Conservation (phyloP, 2,888 invertebrate species). For the Brassicogethes aeneus region DNA sequence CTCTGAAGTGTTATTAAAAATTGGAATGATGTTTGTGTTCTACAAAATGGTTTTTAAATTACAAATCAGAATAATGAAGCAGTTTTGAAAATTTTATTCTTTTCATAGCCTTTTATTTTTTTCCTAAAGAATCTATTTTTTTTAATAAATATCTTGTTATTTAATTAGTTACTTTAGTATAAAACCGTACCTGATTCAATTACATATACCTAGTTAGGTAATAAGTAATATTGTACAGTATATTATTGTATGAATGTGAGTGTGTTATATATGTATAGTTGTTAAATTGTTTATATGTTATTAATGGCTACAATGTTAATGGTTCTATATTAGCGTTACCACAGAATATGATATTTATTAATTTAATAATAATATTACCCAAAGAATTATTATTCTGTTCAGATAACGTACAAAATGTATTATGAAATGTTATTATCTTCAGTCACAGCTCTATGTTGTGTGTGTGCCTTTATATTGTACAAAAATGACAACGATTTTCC, state of each 20-base stretch:
- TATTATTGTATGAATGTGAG: conserved; percentile 16
- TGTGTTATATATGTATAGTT: conserved; percentile 22
- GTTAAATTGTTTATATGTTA: conserved; percentile 28
- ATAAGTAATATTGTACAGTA: conserved; percentile 21
- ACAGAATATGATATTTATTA: conserved; percentile 29
- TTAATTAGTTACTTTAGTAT: conserved; percentile 14
- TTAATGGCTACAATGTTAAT: conserved; percentile 29
- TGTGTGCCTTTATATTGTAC: conserved; percentile 34
- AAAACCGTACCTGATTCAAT: conserved; percentile 29
- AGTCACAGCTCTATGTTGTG: conserved; percentile 27
- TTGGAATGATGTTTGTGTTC: too few species aligned
- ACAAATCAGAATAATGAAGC: too few species aligned
- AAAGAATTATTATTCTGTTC: conserved; percentile 28
- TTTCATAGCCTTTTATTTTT: too few species aligned
- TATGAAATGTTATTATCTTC: conserved; percentile 22
- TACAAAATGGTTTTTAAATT: too few species aligned
- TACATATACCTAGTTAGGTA: conserved; percentile 25
- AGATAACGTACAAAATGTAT: conserved; percentile 26
- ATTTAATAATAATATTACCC: conserved; percentile 26
- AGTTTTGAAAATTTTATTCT: too few species aligned
- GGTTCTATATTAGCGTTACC: conserved; percentile 32
- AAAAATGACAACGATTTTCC: conserved; percentile 24
- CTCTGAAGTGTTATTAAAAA: too few species aligned
- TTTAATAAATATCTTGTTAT: too few species aligned
- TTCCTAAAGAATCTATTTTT: too few species aligned